Percentiles rank a stretch among this genome's conserved stretches.
These are phyloP conservation scores for Caerostris extrusa DNA, from an alignment of 1,140 invertebrate species.

Conservation along the genomic window DNA sequence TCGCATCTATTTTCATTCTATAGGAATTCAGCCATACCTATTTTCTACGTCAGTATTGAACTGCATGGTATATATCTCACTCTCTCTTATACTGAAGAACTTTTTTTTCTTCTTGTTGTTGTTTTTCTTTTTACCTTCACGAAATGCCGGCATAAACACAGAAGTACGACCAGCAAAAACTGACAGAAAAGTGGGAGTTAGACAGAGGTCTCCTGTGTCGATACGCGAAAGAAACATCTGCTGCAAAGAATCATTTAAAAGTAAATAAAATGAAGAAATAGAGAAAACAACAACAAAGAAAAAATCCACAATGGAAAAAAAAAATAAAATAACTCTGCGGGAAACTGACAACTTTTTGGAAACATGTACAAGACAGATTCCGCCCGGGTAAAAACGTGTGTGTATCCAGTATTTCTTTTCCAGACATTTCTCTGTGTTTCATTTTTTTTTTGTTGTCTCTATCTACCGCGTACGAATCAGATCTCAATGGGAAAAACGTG, in stretches of 20 bases:
- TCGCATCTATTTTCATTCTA: constrained; percentile 50
- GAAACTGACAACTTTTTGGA: constrained; percentile 60
- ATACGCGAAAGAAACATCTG: constrained; percentile 51
- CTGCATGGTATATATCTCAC: not conserved
- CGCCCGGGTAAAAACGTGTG: not conserved
- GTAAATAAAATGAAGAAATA: not conserved
- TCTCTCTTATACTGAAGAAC: not conserved
- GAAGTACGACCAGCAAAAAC: constrained; percentile 9
- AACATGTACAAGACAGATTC: constrained; percentile 8
- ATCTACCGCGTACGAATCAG: constrained; percentile 30
- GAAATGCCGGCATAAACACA: constrained; percentile 54
- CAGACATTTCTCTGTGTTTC: not conserved
- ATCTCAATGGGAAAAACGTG: not conserved
- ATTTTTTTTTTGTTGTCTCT: not conserved
- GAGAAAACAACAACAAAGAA: not conserved
- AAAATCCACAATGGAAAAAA: not conserved
- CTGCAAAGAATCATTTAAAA: constrained; percentile 48
- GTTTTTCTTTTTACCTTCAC: not conserved
- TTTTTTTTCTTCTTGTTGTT: not conserved
- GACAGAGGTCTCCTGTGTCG: not conserved
- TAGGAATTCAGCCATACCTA: constrained; percentile 10
- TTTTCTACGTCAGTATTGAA: constrained; percentile 39
- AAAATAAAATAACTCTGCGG: constrained; percentile 31
- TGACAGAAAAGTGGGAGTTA: constrained; percentile 31
- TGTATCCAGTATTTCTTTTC: constrained; percentile 29